Evolutionary conservation across 2,888 invertebrate species (phyloP), one percentile per base, ranked within the genome.

Genomic region (Drosophila niveifrons): DNA sequence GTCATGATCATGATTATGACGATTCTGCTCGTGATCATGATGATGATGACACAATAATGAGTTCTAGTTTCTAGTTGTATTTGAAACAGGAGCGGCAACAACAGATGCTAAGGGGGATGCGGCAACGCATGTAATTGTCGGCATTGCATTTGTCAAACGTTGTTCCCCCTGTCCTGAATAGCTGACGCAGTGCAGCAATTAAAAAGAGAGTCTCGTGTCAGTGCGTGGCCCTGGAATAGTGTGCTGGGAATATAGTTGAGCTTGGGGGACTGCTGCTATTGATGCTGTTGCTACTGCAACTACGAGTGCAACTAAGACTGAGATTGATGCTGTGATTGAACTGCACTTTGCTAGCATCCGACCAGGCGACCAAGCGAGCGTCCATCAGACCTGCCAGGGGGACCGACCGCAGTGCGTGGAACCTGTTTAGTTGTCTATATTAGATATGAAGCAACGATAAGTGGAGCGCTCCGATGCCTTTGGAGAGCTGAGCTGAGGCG

Each of bases 391-490:
- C 39, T 50, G 62, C 47, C 62, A 58, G 58, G 41, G 41, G 72
- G 73, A 72, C 70, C 72, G 78, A 78, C 78, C 72, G 64, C 66
- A 72, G 78, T 72, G 78, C 78, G 78, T 78, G 68, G 75, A 84
- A 84, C 83, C 86, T 81, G 83, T 84, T 84, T 84, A 77, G 68
- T 86, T 84, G 81, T 86, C 86, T 81, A 84, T 83, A 84, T 84
- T 84, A 84, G 83, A 84, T 84, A 86, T 84, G 86, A 84, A 79
- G 86, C 86, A 86, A 83, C 86, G 83, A 84, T 84, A 84, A 84
- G 86, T 83, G 84, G 83, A 84, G 83, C 83, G 86, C 76, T 77
- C 66, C 62, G 72, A 70, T 75, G 72, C 68, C 70, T 71, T 68
- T 72, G 46, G 64, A 72, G 72, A 67, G 67, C 65, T 72, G 62